phyloP scores from a whole-genome alignment of 2,113 vertebrate genomes.

The Jaculus jaculus region DNA sequence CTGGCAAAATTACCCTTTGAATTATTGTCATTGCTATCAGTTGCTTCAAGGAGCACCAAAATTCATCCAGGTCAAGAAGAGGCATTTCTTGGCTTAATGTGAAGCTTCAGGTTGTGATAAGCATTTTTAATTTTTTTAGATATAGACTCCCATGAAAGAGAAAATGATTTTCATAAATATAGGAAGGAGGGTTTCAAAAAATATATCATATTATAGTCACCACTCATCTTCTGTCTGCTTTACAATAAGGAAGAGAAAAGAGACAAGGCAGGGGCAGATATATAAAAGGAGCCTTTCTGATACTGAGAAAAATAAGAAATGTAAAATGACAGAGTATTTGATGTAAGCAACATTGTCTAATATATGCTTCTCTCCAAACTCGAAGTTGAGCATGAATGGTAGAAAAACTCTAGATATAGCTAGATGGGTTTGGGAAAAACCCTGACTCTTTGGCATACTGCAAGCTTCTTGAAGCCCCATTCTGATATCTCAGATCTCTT shows the following conservation, averaged over 20 bases:
- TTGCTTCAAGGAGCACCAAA: background rate
- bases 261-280: background rate
- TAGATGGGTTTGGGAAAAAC: background rate
- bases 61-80: background rate
- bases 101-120: background rate
- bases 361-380: background rate
- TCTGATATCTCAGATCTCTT: background rate
- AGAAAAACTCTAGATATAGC: background rate
- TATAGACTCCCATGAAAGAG: background rate
- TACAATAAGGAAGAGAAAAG: background rate
- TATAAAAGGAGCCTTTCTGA: background rate
- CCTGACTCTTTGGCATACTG: background rate
- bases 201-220: background rate
- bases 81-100: background rate
- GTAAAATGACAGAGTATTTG: background rate
- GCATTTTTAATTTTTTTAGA: background rate
- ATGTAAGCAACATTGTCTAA: background rate
- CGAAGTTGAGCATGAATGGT: background rate
- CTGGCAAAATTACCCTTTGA: background rate
- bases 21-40: background rate
- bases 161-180: slow-evolving; percentile 28
- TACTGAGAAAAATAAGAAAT: background rate
- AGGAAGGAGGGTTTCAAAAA: background rate
- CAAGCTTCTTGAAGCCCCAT: background rate
- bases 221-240: background rate